A percentile compares a stretch with the other conserved stretches of the same genome.
Evolutionary conservation across 2,797 vertebrate genomes (phyloP).

Genomic region (Poecile montanus): DNA sequence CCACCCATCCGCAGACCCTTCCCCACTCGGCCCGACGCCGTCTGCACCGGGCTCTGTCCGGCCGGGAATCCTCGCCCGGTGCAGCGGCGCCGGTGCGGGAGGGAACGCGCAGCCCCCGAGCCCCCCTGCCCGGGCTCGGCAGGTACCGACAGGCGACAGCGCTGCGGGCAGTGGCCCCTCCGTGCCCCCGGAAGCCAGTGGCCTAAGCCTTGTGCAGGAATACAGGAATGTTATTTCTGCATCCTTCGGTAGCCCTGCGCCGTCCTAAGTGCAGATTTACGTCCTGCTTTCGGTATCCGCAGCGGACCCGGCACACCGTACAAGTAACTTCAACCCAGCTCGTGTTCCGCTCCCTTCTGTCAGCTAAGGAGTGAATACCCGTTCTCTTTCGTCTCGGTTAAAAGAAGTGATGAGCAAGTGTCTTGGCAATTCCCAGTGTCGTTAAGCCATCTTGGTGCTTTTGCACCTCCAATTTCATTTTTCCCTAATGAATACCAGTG

Average conservation of each 20-base stretch:
- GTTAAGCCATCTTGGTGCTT: not conserved
- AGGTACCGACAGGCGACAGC: not conserved
- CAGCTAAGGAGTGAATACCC: not conserved
- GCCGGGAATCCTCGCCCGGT: fast-evolving
- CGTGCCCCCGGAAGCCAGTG: not conserved
- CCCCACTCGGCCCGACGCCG: not conserved
- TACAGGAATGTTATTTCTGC: not conserved
- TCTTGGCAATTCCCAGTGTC: not conserved
- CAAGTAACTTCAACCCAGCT: not conserved
- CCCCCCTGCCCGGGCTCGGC: not conserved
- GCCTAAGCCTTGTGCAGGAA: not conserved
- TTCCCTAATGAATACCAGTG: not conserved
- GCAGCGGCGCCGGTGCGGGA: not conserved
- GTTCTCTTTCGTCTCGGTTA: not conserved
- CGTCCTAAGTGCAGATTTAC: not conserved
- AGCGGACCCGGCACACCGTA: not conserved
- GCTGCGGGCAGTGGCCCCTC: not conserved
- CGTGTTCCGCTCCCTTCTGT: not conserved
- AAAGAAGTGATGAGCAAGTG: not conserved
- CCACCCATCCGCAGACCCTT: fast-evolving
- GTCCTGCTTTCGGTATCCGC: not conserved
- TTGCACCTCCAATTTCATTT: not conserved
- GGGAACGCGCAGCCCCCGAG: fast-evolving
- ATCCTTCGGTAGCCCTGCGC: not conserved
- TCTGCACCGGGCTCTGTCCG: fast-evolving